phyloP scores from a whole-genome alignment of 2,113 vertebrate genomes.

The Ophthalmolycus amberensis region DNA sequence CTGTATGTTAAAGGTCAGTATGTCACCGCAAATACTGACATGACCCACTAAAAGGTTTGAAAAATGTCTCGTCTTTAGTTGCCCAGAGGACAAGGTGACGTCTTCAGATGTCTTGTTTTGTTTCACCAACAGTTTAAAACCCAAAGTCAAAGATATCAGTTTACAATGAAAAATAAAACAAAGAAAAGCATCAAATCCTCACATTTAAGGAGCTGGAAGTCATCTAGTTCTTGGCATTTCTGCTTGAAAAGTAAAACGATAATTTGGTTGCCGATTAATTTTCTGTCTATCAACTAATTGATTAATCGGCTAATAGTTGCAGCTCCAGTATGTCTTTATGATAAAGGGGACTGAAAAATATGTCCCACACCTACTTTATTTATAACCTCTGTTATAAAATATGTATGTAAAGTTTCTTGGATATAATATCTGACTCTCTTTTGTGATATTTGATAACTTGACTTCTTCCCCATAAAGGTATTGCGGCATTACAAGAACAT shows the following conservation, averaged over 20 bases:
- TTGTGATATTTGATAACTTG: not conserved
- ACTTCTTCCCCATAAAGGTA: not conserved
- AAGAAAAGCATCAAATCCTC: too few species aligned
- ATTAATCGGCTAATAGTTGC: not conserved
- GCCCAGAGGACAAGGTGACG: not conserved
- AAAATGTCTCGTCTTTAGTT: not conserved
- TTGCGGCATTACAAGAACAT: not conserved
- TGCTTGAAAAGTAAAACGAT: not conserved
- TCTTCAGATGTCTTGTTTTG: not conserved
- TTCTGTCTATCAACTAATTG: not conserved
- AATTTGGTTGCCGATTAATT: not conserved
- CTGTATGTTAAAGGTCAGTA: constrained; percentile 22
- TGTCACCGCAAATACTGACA: constrained; percentile 16
- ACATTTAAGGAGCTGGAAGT: too few species aligned
- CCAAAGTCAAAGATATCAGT: not conserved
- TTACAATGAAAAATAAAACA: not conserved
- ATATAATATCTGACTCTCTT: not conserved
- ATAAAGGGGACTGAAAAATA: not conserved
- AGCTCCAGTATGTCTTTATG: not conserved
- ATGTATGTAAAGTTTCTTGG: not conserved
- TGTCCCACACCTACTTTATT: not conserved
- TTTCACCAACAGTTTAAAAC: not conserved
- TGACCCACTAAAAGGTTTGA: not conserved
- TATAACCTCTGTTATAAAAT: not conserved
- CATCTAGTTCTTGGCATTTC: not conserved